Base-by-base conservation (phyloP, 30 jellyfish, hydroid and myxozoan genomes). In the Aurelia coerulea region DNA sequence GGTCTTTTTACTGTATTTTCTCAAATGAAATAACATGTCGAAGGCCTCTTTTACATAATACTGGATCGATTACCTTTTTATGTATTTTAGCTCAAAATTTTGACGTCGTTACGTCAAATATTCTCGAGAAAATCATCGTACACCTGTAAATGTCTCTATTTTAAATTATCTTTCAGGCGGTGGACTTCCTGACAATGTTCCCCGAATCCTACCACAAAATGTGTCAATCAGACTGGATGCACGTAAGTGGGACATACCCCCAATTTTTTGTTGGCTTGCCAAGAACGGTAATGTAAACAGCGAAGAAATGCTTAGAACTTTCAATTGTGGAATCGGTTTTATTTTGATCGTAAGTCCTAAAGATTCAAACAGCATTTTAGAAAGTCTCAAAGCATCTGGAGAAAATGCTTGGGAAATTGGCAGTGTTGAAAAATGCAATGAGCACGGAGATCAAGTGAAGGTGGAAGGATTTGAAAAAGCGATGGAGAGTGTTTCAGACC, bases 261-360 rank as follows among this genome's bases (percentile, higher is more conserved):
- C 96, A 34, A 90, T 88, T 14, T 94, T 88, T 59, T 42, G 85
- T 3, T 94, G 98, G 98, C 73, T 94, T 13, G 88, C 97, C 14
- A 53, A 73, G 15, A 53, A 14, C 12, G 97, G 98, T 4, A 85
- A 88, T 65, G 88, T 94, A 37, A 56, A 53, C 19, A 23, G 75
- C 2, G 83, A 73, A 17, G 98, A 94, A 76, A 94, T 94, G 98
- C 79, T 89, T 65, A 54, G 92, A 12, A 83, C 98, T 1, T 94
- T 94, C 68, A 94, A 94, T 67, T 94, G 98, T 62, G 98, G 98
- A 15, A 51, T 94, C 35, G 98, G 98, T 18, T 97, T 87, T 33
- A 89, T 85, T 29, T 63, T 89, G 62, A 73, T 94, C 23, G 90
- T 80, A 3, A 68, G 41, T 41, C 37, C 82, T 0, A 59, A 56